phyloP scores from a whole-genome alignment of 2,797 vertebrate species.

The Clamator glandarius region DNA sequence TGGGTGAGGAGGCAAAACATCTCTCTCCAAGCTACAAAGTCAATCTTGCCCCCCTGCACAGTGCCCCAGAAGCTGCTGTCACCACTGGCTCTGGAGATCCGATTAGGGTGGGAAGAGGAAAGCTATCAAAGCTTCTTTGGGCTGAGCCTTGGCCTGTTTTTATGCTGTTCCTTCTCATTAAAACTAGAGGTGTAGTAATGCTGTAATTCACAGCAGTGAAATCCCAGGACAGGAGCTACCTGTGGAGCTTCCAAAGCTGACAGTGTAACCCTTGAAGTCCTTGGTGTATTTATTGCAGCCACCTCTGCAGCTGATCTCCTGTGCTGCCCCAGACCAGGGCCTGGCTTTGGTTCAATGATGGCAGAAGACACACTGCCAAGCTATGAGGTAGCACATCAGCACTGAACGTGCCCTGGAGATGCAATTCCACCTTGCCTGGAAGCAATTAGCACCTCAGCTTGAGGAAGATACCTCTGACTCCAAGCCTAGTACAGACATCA shows the following conservation, averaged over 20 bases:
- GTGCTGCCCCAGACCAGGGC: neutral
- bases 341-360: neutral
- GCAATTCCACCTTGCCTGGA: neutral
- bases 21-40: neutral
- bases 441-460: neutral
- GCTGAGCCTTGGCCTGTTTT: neutral
- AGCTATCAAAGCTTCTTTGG: neutral
- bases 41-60: neutral
- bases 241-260: no score
- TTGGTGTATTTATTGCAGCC: fast-evolving
- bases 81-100: neutral
- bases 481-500: neutral
- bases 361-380: neutral
- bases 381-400: neutral
- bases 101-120: neutral
- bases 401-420: neutral
- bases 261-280: neutral
- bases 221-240: neutral
- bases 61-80: neutral
- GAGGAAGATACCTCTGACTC: neutral
- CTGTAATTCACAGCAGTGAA: neutral
- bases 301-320: neutral
- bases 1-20: neutral
- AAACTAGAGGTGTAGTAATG: neutral
- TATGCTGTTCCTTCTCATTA: neutral